A percentile compares a stretch with the other conserved stretches of the same genome.
phyloP scores from a whole-genome alignment of 2,797 vertebrate genomes.

The Protonibea diacanthus region DNA sequence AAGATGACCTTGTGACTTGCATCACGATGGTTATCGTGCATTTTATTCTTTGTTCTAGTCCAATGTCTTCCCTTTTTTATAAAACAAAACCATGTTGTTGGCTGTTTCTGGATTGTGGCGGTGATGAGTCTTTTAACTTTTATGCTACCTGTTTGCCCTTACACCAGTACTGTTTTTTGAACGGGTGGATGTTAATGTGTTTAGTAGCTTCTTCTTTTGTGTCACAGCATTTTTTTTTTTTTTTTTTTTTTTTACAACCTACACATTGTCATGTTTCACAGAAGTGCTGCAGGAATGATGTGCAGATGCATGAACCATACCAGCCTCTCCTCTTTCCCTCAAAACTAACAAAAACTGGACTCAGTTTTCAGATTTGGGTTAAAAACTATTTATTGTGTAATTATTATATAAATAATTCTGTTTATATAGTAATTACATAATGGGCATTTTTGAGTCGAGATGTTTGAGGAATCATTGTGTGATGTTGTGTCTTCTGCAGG shows the following conservation, averaged over 20 bases:
- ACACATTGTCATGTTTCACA: conserved; percentile 22
- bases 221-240: not conserved
- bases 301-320: conserved; percentile 73
- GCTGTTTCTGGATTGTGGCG: conserved; percentile 2
- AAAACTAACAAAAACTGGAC: conserved; percentile 72
- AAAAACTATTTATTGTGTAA: not conserved
- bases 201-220: conserved; percentile 2
- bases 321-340: conserved; percentile 38
- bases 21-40: conserved; percentile 30
- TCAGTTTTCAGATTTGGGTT: conserved; percentile 49
- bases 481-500: conserved; percentile 61
- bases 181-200: conserved; percentile 6
- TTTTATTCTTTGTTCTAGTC: conserved; percentile 2
- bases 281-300: conserved; percentile 27
- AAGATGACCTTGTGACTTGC: conserved; percentile 42
- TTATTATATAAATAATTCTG: not conserved
- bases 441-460: not conserved
- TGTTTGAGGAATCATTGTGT: conserved; percentile 15
- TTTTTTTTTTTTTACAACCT: not conserved
- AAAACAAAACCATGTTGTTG: not conserved
- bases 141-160: not conserved
- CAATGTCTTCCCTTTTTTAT: not conserved
- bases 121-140: conserved; percentile 29
- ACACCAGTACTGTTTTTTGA: conserved; percentile 2
- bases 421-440: conserved; percentile 1